Evolutionary conservation across 2,113 vertebrate genomes (phyloP), one percentile per base, ranked within the genome.

Genomic region (Apistogramma diplotaenia): DNA sequence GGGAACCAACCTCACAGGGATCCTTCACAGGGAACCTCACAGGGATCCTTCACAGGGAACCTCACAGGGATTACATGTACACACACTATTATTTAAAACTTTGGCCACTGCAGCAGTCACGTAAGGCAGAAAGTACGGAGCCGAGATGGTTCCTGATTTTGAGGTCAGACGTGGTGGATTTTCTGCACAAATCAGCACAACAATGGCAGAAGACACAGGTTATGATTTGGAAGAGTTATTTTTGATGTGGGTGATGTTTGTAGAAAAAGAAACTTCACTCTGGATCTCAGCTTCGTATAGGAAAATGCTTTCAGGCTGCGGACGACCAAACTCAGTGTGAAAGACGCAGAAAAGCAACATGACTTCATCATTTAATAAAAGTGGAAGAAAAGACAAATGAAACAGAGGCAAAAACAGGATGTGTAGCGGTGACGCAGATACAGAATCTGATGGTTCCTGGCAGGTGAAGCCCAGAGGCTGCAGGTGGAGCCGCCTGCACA

Each of bases 391-490:
- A 67, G 37, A 46, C 61, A 67, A 65, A 67, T 3, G 15, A 65
- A 0, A 27, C 13, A 15, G 5, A 43, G 13, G 40, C 40, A 43
- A 43, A 43, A 15, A 43, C 40, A 16, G n/a, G 60, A 1, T 10
- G 8, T 29, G 40, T 29, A 12, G 10, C 1, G 23, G 15, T 49
- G 40, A 49, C 2, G 23, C 5, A 49, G 19, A 29, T 27, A 29
- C 9, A 12, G 3, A 49, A 29, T 46, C 23, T 27, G 62, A 67
- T 21, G 1, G 15, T 0, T 1, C 37, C 27, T 2, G 0, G 19
- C 8, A 1, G 23, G 62, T 12, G 62, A 67, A 7, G 27, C 9
- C 19, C 9, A 7, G 16, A 67, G 40, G 18, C 8, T 46, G n/a
- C n/a, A n/a, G n/a, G n/a, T n/a, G n/a, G n/a, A n/a, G n/a, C n/a